Evolutionary conservation across 2,797 vertebrate species (phyloP).

Genomic region (Hippoglossus hippoglossus): DNA sequence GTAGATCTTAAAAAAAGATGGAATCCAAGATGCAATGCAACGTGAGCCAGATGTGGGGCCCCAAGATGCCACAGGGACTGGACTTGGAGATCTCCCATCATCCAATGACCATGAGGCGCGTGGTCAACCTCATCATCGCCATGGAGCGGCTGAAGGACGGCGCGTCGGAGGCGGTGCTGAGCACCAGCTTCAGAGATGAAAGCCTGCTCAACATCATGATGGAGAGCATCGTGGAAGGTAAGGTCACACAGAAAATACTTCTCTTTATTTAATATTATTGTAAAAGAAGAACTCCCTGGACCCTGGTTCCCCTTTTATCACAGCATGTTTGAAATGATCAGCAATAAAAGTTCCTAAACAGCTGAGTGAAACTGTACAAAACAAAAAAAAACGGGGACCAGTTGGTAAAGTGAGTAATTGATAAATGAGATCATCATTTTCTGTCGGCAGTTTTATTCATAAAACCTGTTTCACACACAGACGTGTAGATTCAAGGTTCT

Average conservation of each 20-base stretch:
- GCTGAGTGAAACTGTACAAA: too few relatives aligned
- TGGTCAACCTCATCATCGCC: constrained; percentile 74
- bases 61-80: constrained; percentile 57
- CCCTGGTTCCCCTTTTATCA: too few relatives aligned
- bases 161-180: not conserved
- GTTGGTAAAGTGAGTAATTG: too few relatives aligned
- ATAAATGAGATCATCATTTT: too few relatives aligned
- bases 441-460: too few relatives aligned
- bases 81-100: constrained; percentile 61
- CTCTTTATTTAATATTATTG: not conserved
- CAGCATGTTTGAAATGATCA: not conserved
- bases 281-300: not conserved
- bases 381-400: too few relatives aligned
- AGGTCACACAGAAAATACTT: not conserved
- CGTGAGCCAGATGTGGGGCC: constrained; percentile 14
- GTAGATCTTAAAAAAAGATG: constrained; percentile 57
- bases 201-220: constrained; percentile 67
- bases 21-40: constrained; percentile 46
- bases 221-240: constrained; percentile 74
- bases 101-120: constrained; percentile 54
- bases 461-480: too few relatives aligned
- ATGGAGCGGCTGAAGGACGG: constrained; percentile 62
- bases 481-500: too few relatives aligned
- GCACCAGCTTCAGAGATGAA: constrained; percentile 65
- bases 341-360: too few relatives aligned